Percentiles rank a stretch among this genome's conserved stretches.
These are phyloP conservation scores for Phoxinus phoxinus DNA, from an alignment of 2,113 vertebrate genomes.

Conservation along the genomic window DNA sequence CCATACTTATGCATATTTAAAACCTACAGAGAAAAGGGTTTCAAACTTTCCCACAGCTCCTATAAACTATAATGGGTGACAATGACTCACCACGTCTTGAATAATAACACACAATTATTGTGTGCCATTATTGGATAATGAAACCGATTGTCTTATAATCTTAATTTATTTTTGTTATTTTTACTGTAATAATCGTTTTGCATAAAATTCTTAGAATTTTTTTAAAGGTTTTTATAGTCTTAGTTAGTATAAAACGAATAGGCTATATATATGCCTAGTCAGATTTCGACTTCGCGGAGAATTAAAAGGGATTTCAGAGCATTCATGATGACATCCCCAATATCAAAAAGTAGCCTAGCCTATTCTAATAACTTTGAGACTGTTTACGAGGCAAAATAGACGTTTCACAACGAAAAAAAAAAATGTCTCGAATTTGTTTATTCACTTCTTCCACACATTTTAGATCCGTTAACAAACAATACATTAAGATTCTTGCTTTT, in stretches of 20 bases:
- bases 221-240: background rate
- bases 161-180: background rate
- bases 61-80: background rate
- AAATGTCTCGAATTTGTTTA: background rate
- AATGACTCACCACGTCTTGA: background rate
- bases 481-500: background rate
- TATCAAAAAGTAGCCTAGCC: background rate
- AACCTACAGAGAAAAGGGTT: slow-evolving; percentile 56
- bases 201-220: background rate
- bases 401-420: background rate
- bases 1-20: slow-evolving; percentile 66
- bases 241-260: background rate
- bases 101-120: background rate
- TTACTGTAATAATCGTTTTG: no score
- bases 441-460: background rate
- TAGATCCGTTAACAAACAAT: background rate
- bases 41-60: slow-evolving; percentile 30
- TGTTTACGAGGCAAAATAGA: background rate
- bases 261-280: background rate
- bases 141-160: background rate
- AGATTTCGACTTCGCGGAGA: background rate
- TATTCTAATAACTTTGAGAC: background rate
- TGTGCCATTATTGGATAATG: background rate
- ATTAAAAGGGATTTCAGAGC: background rate
- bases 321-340: background rate